A percentile compares a stretch with the other conserved stretches of the same genome.
phyloP scores from a whole-genome alignment of 2,113 vertebrate species.

The Rhinolophus ferrumequinum region DNA sequence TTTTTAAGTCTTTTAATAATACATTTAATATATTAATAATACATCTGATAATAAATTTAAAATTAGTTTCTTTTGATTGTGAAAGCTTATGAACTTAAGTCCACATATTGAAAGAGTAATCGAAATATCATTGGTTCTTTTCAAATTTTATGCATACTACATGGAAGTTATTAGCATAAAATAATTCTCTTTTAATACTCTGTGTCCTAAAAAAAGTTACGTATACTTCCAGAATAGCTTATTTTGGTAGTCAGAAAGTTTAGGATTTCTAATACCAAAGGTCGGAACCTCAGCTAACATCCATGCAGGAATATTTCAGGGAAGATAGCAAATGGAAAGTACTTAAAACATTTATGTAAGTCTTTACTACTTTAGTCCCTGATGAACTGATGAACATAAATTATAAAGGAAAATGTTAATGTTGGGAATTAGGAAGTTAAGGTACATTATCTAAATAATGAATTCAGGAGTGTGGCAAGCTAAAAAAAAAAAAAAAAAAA shows the following conservation, averaged over 20 bases:
- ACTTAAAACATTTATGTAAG: constrained; percentile 16
- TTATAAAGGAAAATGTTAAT: constrained; percentile 7
- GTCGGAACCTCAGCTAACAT: background rate
- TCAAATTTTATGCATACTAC: background rate
- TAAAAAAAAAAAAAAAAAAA: background rate
- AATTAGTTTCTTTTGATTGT: background rate
- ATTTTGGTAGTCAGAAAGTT: background rate
- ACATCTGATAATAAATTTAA: background rate
- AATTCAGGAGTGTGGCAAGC: background rate
- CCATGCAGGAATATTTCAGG: background rate
- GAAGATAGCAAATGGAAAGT: constrained; percentile 40
- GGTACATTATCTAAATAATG: constrained; percentile 39
- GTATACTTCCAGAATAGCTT: background rate
- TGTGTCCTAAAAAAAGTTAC: constrained; percentile 27
- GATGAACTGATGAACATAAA: constrained; percentile 17
- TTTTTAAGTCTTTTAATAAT: background rate
- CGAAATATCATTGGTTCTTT: background rate
- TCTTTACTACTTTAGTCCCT: background rate
- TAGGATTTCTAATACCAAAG: constrained; percentile 9
- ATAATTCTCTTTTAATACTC: background rate
- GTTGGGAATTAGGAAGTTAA: background rate
- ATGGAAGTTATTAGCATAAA: background rate
- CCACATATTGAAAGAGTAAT: constrained; percentile 25
- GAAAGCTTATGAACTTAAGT: background rate
- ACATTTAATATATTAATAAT: background rate